Evolutionary conservation across 2,113 vertebrate species (phyloP).

Genomic region (Tragelaphus scriptus): DNA sequence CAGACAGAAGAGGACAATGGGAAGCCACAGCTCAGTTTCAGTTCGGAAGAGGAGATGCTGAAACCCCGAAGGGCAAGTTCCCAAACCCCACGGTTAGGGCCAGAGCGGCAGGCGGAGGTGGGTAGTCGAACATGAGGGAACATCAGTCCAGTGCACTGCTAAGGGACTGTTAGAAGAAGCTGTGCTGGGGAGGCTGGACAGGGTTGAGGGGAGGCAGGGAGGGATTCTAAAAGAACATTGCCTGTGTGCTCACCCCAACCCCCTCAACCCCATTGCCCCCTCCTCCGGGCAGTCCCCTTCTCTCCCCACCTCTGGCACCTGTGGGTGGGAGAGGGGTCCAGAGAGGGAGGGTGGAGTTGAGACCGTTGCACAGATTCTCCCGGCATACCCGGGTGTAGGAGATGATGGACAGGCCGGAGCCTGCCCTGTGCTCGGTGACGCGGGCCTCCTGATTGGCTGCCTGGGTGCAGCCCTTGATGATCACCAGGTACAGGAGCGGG

Average conservation of each 20-base stretch:
- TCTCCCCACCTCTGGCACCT: neutral
- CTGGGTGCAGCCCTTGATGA: constrained; percentile 30
- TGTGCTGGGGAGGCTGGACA: accelerated
- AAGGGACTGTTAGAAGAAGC: neutral
- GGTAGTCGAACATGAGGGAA: no score
- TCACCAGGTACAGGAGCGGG: accelerated
- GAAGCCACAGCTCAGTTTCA: neutral
- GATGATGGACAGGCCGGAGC: neutral
- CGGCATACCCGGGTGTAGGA: constrained; percentile 59
- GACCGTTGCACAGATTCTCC: constrained; percentile 17
- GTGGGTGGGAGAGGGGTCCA: accelerated
- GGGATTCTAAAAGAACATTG: neutral
- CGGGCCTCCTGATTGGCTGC: neutral
- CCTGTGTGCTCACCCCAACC: no score
- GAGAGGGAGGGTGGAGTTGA: neutral
- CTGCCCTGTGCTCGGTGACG: neutral
- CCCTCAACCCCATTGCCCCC: neutral
- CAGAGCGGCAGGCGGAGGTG: neutral
- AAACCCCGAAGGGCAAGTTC: neutral
- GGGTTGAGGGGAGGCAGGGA: neutral
- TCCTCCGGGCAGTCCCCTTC: neutral
- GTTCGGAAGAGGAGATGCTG: neutral
- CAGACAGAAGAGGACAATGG: neutral
- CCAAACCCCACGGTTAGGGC: neutral
- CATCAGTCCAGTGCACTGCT: accelerated